Evolutionary conservation across 1,140 invertebrate species (phyloP).

Genomic region (Leguminivora glycinivorella): DNA sequence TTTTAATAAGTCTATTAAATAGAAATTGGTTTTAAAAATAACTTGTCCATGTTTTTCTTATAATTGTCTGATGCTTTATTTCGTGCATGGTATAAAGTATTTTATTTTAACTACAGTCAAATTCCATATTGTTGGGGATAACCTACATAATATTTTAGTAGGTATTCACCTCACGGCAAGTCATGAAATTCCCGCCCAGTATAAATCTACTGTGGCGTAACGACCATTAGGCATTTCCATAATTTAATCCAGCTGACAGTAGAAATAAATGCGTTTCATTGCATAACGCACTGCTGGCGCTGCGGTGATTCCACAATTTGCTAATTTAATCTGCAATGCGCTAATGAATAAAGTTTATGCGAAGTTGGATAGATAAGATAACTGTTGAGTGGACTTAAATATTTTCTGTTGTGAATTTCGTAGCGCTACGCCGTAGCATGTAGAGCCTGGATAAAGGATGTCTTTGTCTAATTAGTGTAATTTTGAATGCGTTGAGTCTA

Average conservation of each 20-base stretch:
- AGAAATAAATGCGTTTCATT: conserved; percentile 6
- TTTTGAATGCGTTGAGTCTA: too few species aligned
- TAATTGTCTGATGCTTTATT: too few species aligned
- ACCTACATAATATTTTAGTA: not conserved
- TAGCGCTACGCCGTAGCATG: not conserved
- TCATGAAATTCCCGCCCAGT: not conserved
- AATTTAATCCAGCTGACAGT: conserved; percentile 4
- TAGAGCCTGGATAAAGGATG: too few species aligned
- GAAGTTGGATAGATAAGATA: not conserved
- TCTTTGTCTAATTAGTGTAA: too few species aligned
- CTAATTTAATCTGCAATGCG: conserved; percentile 4
- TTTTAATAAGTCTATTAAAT: too few species aligned
- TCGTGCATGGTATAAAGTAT: too few species aligned
- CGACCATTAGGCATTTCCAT: conserved; percentile 12
- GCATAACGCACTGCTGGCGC: conserved; percentile 15
- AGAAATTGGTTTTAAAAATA: too few species aligned
- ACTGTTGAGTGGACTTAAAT: not conserved
- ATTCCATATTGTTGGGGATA: too few species aligned
- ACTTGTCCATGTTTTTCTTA: too few species aligned
- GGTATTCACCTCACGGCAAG: not conserved
- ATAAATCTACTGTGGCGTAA: not conserved
- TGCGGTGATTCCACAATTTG: not conserved
- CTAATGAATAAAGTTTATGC: conserved; percentile 7
- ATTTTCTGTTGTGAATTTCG: not conserved
- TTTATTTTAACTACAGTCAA: too few species aligned